Percentiles rank a stretch among this genome's conserved stretches.
Conservation (phyloP, 2,888 invertebrate genomes). For the Xylota sylvarum region DNA sequence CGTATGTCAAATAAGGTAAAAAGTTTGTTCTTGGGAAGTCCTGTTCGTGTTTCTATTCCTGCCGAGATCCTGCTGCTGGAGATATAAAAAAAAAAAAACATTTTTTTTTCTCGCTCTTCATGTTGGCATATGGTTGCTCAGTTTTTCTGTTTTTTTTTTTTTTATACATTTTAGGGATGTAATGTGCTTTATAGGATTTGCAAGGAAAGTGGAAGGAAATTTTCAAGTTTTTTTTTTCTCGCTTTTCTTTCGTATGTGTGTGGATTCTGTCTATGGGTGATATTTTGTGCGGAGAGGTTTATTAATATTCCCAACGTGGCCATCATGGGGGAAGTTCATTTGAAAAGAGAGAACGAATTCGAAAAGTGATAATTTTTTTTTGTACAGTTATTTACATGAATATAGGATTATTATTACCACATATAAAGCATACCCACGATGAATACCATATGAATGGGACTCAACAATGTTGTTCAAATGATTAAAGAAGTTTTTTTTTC, state of each 20-base stretch:
- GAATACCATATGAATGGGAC: slow-evolving; percentile 27
- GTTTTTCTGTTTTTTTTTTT: slow-evolving; percentile 1
- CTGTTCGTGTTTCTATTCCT: slow-evolving; percentile 56
- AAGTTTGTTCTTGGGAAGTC: slow-evolving; percentile 73
- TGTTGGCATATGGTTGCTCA: slow-evolving; percentile 53
- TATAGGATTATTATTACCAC: slow-evolving; percentile 60
- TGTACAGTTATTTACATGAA: slow-evolving; percentile 51
- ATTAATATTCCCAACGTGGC: slow-evolving; percentile 68
- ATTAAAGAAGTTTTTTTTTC: neutral
- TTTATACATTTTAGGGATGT: slow-evolving; percentile 8
- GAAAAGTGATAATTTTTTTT: slow-evolving; percentile 56
- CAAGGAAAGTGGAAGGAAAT: neutral
- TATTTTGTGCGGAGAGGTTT: slow-evolving; percentile 36
- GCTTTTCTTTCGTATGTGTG: no score
- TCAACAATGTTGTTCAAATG: neutral
- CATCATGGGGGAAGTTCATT: slow-evolving; percentile 65
- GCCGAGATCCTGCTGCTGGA: slow-evolving; percentile 14
- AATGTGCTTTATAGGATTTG: slow-evolving; percentile 47
- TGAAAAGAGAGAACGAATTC: slow-evolving; percentile 18
- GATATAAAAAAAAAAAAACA: slow-evolving; percentile 4
- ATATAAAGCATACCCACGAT: slow-evolving; percentile 45
- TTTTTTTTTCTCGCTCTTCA: slow-evolving; percentile 20
- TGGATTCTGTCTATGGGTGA: neutral
- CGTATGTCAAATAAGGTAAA: slow-evolving; percentile 77
- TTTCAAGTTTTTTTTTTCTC: slow-evolving; percentile 21